These are phyloP conservation scores for Cinara cedri DNA, from an alignment of 2,888 invertebrate species.

Conservation along the genomic window DNA sequence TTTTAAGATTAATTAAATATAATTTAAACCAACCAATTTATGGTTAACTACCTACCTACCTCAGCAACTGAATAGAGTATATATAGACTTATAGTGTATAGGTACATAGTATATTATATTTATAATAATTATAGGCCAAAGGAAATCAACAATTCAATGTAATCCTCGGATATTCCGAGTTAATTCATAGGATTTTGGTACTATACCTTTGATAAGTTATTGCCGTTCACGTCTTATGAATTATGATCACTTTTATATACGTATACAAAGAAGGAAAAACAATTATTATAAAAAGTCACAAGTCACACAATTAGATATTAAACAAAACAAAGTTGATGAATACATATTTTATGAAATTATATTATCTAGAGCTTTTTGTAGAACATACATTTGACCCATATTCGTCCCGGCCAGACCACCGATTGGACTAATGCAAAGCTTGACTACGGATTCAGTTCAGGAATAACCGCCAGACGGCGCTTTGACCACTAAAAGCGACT, in stretches of 20 bases:
- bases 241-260: neutral
- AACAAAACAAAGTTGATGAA: neutral
- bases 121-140: too few species aligned
- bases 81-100: too few species aligned
- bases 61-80: too few species aligned
- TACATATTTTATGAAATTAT: conserved; percentile 7
- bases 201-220: conserved; percentile 29
- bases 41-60: too few species aligned
- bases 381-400: conserved; percentile 51
- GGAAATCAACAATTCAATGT: too few species aligned
- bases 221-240: neutral
- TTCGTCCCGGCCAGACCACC: conserved; percentile 54
- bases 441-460: conserved; percentile 16
- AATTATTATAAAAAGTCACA: neutral
- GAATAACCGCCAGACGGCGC: conserved; percentile 46
- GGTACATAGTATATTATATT: too few species aligned
- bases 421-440: conserved; percentile 43
- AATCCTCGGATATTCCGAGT: neutral
- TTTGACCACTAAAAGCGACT: conserved; percentile 22
- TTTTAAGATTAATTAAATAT: too few species aligned
- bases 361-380: conserved; percentile 12
- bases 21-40: too few species aligned
- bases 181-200: conserved; percentile 22
- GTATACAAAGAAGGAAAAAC: neutral
- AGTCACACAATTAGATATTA: neutral